A percentile compares a stretch with the other conserved stretches of the same genome.
phyloP scores from a whole-genome alignment of 64 coral and sea anemone species.

The Dendrophyllia cribrosa region DNA sequence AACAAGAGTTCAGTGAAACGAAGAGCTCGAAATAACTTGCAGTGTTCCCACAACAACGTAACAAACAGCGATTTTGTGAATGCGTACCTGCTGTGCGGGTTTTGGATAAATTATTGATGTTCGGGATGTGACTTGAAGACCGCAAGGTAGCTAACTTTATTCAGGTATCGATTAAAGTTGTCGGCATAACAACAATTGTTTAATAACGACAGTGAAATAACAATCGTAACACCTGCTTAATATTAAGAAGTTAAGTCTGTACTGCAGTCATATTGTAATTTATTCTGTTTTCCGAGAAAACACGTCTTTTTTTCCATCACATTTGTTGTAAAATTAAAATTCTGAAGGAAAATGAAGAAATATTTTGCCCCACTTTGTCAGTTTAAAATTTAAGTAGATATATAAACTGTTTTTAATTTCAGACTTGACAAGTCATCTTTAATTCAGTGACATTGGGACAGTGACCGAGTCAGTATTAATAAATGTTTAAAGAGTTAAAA shows the following conservation, averaged over 20 bases:
- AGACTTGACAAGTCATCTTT: too few relatives aligned
- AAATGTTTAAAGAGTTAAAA: too few relatives aligned
- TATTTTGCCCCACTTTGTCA: too few relatives aligned
- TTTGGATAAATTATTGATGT: conserved; percentile 21
- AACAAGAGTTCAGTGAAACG: background rate
- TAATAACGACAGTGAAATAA: background rate
- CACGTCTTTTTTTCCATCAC: background rate
- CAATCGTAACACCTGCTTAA: conserved; percentile 4
- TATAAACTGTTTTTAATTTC: too few relatives aligned
- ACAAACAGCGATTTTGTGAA: background rate
- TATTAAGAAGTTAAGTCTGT: background rate
- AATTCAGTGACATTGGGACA: too few relatives aligned
- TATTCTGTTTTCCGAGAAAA: background rate
- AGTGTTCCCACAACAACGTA: conserved; percentile 38
- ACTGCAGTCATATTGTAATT: background rate
- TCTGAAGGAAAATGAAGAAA: too few relatives aligned
- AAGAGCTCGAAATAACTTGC: background rate
- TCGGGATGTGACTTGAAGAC: background rate
- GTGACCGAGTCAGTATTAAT: too few relatives aligned
- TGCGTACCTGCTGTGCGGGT: conserved; percentile 2
- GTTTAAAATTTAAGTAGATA: too few relatives aligned
- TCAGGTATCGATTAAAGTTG: background rate
- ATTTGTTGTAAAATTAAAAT: background rate
- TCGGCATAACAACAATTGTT: background rate
- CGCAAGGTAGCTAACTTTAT: background rate